Conservation (phyloP, 2,888 invertebrate species). For the Mythimna lalbum region DNA sequence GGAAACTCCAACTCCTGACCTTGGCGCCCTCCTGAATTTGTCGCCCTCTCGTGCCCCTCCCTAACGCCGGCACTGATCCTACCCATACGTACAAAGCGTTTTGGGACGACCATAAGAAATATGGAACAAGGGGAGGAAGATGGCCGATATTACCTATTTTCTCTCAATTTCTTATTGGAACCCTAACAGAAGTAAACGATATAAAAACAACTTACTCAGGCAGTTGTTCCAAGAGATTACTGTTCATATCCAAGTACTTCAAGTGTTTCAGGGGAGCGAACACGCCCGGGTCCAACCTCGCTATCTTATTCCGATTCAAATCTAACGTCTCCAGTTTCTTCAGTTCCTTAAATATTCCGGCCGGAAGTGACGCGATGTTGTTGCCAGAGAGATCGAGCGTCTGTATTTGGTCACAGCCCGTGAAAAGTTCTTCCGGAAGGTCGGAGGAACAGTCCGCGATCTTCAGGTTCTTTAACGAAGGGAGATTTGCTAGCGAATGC, state of each 20-base stretch:
- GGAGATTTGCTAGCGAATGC: constrained; percentile 28
- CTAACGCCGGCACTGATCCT: no score
- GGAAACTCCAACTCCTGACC: no score
- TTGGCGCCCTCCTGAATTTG: no score
- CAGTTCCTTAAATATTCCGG: constrained; percentile 14
- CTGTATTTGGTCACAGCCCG: constrained; percentile 13
- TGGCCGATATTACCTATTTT: no score
- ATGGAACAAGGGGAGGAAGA: no score
- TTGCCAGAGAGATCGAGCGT: constrained; percentile 33
- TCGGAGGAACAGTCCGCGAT: constrained; percentile 7
- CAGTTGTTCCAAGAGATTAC: constrained; percentile 41
- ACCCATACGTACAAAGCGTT: no score
- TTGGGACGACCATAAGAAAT: no score
- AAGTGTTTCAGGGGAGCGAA: constrained; percentile 39
- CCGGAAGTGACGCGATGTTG: constrained; percentile 33
- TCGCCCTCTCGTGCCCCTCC: no score
- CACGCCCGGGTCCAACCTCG: neutral
- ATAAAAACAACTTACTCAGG: constrained; percentile 58
- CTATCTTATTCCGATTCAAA: constrained; percentile 55
- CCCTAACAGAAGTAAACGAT: neutral
- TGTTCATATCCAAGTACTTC: constrained; percentile 43
- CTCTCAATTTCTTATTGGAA: no score
- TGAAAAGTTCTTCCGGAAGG: constrained; percentile 40
- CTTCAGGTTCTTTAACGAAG: constrained; percentile 36
- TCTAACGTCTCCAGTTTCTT: constrained; percentile 48